These are phyloP conservation scores for Acleris cristana DNA, from an alignment of 2,888 invertebrate genomes.

Conservation along the genomic window DNA sequence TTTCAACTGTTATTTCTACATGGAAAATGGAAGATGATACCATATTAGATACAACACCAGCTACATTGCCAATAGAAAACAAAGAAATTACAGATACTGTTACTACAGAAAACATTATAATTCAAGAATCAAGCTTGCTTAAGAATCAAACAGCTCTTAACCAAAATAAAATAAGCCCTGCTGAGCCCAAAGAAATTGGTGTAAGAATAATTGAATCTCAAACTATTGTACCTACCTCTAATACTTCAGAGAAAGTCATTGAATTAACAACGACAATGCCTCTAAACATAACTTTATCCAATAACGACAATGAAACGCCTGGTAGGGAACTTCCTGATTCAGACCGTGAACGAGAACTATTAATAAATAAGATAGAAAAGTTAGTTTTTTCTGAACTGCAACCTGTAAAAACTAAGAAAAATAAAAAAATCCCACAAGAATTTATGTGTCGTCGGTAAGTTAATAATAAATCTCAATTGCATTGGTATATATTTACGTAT, in stretches of 20 bases:
- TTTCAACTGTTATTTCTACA: constrained; percentile 31
- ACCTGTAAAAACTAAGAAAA: constrained; percentile 66
- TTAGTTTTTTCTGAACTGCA: constrained; percentile 56
- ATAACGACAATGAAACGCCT: constrained; percentile 24
- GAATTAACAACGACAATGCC: constrained; percentile 3
- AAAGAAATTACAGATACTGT: constrained; percentile 3
- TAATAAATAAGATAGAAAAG: constrained; percentile 55
- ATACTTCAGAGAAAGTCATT: constrained; percentile 27
- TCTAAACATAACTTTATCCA: constrained; percentile 29
- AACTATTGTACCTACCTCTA: constrained; percentile 28
- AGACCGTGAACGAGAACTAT: constrained; percentile 43
- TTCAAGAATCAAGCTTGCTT: constrained; percentile 17
- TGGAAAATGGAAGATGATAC: constrained; percentile 21
- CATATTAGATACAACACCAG: constrained; percentile 6
- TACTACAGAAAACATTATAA: constrained; percentile 21
- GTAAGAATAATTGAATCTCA: constrained; percentile 48
- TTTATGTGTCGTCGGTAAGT: constrained; percentile 77
- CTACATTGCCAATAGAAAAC: constrained; percentile 1
- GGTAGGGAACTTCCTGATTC: constrained; percentile 48
- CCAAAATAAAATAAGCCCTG: constrained; percentile 20
- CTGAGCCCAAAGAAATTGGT: constrained; percentile 39
- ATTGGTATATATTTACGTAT: constrained; percentile 4
- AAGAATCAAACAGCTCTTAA: constrained; percentile 9
- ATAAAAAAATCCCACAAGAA: constrained; percentile 58
- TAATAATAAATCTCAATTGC: not conserved